A percentile compares a stretch with the other conserved stretches of the same genome.
Evolutionary conservation across 2,113 vertebrate species (phyloP).

Genomic region (Triplophysa siluroides): DNA sequence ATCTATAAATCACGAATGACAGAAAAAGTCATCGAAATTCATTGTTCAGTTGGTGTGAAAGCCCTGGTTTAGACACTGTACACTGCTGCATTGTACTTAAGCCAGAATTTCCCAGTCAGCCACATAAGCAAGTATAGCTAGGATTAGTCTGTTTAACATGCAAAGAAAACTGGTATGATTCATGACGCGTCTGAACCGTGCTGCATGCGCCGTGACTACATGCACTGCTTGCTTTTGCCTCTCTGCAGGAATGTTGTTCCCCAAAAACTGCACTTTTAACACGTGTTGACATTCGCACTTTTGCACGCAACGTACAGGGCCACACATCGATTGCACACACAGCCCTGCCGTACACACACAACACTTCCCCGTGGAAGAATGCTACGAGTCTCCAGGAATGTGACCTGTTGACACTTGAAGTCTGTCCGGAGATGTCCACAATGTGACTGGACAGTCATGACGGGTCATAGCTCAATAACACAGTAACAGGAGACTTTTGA

Average conservation of each 20-base stretch:
- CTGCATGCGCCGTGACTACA: conserved; percentile 2
- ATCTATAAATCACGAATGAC: neutral
- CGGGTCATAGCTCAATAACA: neutral
- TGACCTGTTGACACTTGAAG: conserved; percentile 76
- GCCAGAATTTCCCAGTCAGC: too few relatives aligned
- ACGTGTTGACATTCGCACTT: conserved; percentile 35
- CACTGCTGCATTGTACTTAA: too few relatives aligned
- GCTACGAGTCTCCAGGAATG: conserved; percentile 74
- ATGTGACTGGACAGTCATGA: conserved; percentile 57
- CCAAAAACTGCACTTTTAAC: conserved; percentile 46
- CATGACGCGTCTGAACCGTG: neutral
- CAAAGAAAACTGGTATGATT: neutral
- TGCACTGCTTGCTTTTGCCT: conserved; percentile 35
- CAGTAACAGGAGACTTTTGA: conserved; percentile 5
- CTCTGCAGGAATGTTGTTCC: conserved; percentile 37
- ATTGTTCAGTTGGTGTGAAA: neutral
- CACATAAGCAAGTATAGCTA: too few relatives aligned
- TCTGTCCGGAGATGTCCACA: conserved; percentile 73
- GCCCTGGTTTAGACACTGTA: too few relatives aligned
- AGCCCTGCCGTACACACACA: conserved; percentile 35
- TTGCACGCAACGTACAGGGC: conserved; percentile 15
- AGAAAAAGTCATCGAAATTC: neutral
- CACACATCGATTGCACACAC: conserved; percentile 51
- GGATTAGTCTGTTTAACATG: neutral
- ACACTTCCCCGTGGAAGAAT: conserved; percentile 63